Base-by-base conservation (phyloP, 2,797 vertebrate genomes). In the Steatocranus sp. region DNA sequence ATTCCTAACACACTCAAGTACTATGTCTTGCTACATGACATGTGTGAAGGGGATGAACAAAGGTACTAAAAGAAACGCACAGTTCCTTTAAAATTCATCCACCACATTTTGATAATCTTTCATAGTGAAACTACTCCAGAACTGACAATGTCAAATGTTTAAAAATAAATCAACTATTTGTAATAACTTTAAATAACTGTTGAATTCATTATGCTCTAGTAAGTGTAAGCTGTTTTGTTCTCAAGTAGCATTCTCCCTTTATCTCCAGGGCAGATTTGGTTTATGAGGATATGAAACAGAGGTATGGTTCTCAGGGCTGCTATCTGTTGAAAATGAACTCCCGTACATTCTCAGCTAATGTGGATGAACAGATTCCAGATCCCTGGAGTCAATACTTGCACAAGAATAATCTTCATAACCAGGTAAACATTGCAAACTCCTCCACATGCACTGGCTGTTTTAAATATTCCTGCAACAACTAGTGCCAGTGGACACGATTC, bases 1-100 rank as follows among this genome's bases (percentile, higher is more conserved):
- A 99, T 98, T 91, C 99, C 98, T 87, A 99, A 99, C 94, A 99
- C 99, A 0, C 97, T 99, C 36, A 99, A 99, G 91, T 99, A 99
- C 93, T 99, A 99, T 2, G 98, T 99, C 63, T 91, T 99, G 54
- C 95, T 99, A 73, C 99, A 99, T 20, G 99, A 99, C 95, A 96
- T 98, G 87, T 97, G 96, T 75, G 90, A 96, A 49, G 98, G 97
- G 68, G 97, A 98, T n/a, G 98, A 99, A 20, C 97, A 98, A 83
- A 98, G 97, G 99, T 99, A 94, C 83, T 3, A 5, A 27, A 6
- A 10, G 3, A 18, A 77, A 7, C 11, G 3, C 63, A 1, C n/a
- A 70, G n/a, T 51, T 75, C 17, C n/a, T 48, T 18, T 80, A 27
- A 49, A 43, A 0, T 25, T 41, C 12, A 25, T 1, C 15, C 1